These are phyloP conservation scores for Penaeus indicus DNA, from an alignment of 1,140 invertebrate genomes.

Conservation along the genomic window DNA sequence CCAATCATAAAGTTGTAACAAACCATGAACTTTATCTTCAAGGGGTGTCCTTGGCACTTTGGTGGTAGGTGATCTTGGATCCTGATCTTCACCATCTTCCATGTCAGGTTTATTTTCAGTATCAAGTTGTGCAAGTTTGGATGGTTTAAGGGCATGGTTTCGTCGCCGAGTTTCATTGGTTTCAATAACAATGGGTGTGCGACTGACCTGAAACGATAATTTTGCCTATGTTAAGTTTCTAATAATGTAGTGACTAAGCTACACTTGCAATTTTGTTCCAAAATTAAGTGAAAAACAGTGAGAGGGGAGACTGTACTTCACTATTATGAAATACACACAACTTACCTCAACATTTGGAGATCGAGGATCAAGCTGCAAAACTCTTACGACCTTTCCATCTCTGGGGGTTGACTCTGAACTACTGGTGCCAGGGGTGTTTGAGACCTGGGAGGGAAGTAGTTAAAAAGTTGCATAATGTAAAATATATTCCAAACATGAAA, in stretches of 20 bases:
- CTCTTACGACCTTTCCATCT: not conserved
- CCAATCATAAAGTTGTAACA: no score
- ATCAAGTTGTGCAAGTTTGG: slow-evolving; percentile 32
- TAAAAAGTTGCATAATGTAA: no score
- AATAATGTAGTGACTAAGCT: no score
- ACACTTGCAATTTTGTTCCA: no score
- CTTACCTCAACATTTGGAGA: slow-evolving; percentile 22
- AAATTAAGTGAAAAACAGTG: no score
- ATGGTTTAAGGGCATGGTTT: slow-evolving; percentile 36
- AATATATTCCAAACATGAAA: no score
- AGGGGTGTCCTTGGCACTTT: slow-evolving; percentile 45
- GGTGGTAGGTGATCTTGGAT: slow-evolving; percentile 46
- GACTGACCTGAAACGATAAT: slow-evolving; percentile 12
- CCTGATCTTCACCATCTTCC: slow-evolving; percentile 10
- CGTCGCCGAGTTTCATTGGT: slow-evolving; percentile 22
- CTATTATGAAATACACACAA: not conserved
- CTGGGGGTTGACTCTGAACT: no score
- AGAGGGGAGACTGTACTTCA: not conserved
- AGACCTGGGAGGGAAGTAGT: not conserved
- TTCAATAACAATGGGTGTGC: slow-evolving; percentile 39
- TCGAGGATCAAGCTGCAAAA: slow-evolving; percentile 21
- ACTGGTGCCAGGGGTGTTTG: not conserved
- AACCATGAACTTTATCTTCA: slow-evolving; percentile 12
- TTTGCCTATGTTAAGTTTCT: not conserved
- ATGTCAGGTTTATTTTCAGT: not conserved